Conservation (phyloP, 2,888 invertebrate genomes). For the Drosophila antonietae region DNA sequence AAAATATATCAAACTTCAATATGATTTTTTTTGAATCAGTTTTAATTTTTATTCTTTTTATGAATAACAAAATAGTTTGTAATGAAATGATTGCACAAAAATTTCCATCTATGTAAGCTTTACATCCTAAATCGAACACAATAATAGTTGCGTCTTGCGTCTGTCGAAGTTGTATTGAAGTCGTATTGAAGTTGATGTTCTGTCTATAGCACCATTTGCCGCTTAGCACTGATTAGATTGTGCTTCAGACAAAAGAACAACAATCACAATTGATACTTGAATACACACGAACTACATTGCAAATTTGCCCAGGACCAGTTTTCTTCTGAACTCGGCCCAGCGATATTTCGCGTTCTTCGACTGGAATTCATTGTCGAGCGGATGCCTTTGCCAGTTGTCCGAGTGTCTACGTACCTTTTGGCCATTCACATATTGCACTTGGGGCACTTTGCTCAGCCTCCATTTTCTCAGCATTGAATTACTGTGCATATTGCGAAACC, state of each 20-base stretch:
- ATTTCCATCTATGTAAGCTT: not conserved
- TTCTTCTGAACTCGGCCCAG: conserved; percentile 56
- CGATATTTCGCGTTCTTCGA: conserved; percentile 1
- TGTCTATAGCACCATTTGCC: conserved; percentile 1
- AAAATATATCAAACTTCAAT: not conserved
- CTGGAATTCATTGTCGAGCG: conserved; percentile 12
- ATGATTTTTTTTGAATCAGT: not conserved
- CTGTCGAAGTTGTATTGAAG: not conserved
- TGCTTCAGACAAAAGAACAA: conserved; percentile 1
- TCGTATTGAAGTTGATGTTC: not conserved
- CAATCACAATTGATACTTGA: not conserved
- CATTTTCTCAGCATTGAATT: not conserved
- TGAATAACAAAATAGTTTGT: not conserved
- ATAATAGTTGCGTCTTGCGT: not conserved
- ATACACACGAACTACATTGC: conserved; percentile 3
- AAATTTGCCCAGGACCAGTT: conserved; percentile 43
- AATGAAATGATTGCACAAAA: not conserved
- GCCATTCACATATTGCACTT: not conserved
- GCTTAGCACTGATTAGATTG: not conserved
- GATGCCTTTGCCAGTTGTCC: not conserved
- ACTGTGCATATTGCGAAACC: not conserved
- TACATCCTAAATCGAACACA: not conserved
- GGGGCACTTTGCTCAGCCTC: rapidly evolving
- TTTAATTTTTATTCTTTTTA: not conserved
- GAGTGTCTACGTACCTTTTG: not conserved